Evolutionary conservation across 2,113 vertebrate genomes (phyloP).

Genomic region (Ameiurus melas): DNA sequence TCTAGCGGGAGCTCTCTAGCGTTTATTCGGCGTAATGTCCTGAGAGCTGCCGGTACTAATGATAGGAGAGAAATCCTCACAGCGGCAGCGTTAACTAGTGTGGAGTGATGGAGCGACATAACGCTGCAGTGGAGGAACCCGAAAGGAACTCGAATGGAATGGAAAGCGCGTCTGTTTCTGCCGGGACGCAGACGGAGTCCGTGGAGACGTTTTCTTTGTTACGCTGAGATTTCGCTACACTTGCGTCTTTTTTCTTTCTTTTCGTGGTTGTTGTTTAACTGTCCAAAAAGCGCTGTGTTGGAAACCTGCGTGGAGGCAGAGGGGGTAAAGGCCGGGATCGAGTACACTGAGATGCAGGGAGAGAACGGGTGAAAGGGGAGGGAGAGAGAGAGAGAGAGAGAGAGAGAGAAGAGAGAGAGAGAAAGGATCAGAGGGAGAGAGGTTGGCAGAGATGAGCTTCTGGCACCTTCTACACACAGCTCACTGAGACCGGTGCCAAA

Average conservation of each 20-base stretch:
- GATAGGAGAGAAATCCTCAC: background rate
- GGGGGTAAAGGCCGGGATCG: background rate
- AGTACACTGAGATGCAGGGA: constrained; percentile 52
- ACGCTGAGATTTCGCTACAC: background rate
- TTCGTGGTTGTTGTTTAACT: background rate
- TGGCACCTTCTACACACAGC: constrained; percentile 71
- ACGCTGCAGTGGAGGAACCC: background rate
- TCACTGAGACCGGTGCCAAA: constrained; percentile 69
- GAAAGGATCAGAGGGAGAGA: constrained; percentile 74
- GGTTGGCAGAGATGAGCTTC: constrained; percentile 75
- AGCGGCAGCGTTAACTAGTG: background rate
- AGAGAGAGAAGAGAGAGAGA: constrained; percentile 65
- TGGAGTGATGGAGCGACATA: background rate
- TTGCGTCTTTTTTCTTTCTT: background rate
- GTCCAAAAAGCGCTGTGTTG: background rate
- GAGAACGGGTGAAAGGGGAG: constrained; percentile 68
- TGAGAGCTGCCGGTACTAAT: background rate
- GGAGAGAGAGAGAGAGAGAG: constrained; percentile 64
- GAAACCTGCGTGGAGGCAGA: background rate
- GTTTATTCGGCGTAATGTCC: background rate
- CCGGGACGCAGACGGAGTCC: too few relatives aligned
- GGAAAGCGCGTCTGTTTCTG: background rate
- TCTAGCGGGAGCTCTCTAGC: background rate
- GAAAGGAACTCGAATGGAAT: background rate
- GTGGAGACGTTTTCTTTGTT: background rate